Evolutionary conservation across 2,797 vertebrate species (phyloP), one percentile per base, ranked within the genome.

Genomic region (Macropodus opercularis): DNA sequence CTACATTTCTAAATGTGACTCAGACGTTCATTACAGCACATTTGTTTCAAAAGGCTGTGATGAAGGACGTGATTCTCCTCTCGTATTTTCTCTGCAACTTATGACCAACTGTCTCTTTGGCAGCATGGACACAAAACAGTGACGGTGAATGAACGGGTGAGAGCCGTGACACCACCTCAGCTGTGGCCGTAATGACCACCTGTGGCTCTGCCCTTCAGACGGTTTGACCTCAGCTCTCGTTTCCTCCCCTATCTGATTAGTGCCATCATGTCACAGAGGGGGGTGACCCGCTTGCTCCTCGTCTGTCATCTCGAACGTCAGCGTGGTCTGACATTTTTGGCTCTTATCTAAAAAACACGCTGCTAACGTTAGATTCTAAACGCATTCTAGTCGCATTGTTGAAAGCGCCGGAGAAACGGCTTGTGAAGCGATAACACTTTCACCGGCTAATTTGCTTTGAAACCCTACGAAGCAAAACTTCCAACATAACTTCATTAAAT

Each of bases 131-230:
- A n/a, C n/a, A n/a, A n/a, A n/a, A n/a, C n/a, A n/a, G n/a, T n/a
- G n/a, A n/a, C n/a, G n/a, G n/a, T n/a, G n/a, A n/a, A n/a, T n/a
- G n/a, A n/a, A n/a, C n/a, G n/a, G n/a, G n/a, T 35, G 34, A 35
- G 14, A 13, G n/a, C 3, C 34, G 8, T 5, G 34, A n/a, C 34
- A n/a, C 13, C 34, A 39, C 58, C 52, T 68, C 60, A 61, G 70
- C 65, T 18, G 8, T 39, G 36, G 19, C 36, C 4, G 36, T 39
- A 39, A 39, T 76, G 64, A 62, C 83, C 80, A 85, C 86, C 83
- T 86, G 85, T 66, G 5, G 72, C 76, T 73, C 62, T 75, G 68
- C 23, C 62, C 51, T 75, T 78, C 69, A 85, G 73, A 49, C 70
- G 12, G 35, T 70, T 72, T 85, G 80, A 83, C 80, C 58, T 85